Evolutionary conservation across 2,797 vertebrate genomes (phyloP).

Genomic region (Thaleichthys pacificus): DNA sequence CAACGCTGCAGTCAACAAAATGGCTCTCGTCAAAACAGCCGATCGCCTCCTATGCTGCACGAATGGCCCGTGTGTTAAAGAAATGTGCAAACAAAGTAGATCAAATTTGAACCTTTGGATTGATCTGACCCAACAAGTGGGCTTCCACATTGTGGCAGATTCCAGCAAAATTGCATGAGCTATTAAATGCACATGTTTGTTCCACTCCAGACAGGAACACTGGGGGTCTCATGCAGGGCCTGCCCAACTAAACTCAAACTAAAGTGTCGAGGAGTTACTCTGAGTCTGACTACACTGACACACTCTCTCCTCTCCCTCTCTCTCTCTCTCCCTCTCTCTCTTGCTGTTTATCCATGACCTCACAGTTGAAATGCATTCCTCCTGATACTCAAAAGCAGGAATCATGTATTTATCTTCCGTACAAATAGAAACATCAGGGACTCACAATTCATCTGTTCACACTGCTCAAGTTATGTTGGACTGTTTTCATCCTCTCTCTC

Average conservation of each 20-base stretch:
- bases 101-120: too few relatives aligned
- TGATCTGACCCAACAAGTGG: not conserved
- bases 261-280: not conserved
- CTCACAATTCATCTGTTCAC: constrained; percentile 51
- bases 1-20: not conserved
- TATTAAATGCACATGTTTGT: constrained; percentile 39
- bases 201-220: constrained; percentile 34
- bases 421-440: constrained; percentile 66
- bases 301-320: constrained; percentile 6
- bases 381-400: constrained; percentile 57
- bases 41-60: not conserved
- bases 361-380: constrained; percentile 64
- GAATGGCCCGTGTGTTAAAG: too few relatives aligned
- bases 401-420: constrained; percentile 62
- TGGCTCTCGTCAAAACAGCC: not conserved
- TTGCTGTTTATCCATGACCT: constrained; percentile 65
- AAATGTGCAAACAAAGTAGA: too few relatives aligned
- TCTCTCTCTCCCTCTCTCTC: not conserved
- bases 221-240: constrained; percentile 13
- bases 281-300: not conserved
- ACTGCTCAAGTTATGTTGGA: constrained; percentile 41
- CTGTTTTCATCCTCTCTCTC: not conserved
- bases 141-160: constrained; percentile 45
- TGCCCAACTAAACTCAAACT: constrained; percentile 16
- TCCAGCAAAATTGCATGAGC: constrained; percentile 49